Base-by-base conservation (phyloP, 2,888 invertebrate species). In the Cartodere bifasciata region DNA sequence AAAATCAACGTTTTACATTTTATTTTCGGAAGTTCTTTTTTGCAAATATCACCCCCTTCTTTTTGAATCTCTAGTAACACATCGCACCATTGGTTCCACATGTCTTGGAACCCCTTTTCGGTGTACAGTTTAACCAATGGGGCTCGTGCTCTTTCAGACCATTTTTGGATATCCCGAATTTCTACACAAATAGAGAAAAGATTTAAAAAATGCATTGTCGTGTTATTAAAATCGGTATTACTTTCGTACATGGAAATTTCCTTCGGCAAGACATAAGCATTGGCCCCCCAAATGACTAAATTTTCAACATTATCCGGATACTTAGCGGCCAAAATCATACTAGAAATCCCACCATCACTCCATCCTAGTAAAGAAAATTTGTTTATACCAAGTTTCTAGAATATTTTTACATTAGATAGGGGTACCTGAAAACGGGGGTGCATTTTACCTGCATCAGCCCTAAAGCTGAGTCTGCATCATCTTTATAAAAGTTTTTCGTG, bases 311-410 rank as follows among this genome's bases (percentile, higher is more conserved):
- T 58, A 1, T 73, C 62, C 1, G 79, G 73, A 56, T 78, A 68
- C 35, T 70, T 71, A 2, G 77, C 78, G 3, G 87, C 79, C n/a
- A 84, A 51, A 16, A 90, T 74, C 39, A 91, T 58, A 10, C 74
- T 75, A 1, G 81, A 72, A 23, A 76, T 79, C 2, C 85, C 91
- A 14, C 91, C 91, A 60, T 87, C 87, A 58, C 86, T 86, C 86
- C 90, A 91, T 1, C 91, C 91, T 33, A 90, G 49, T 6, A 88
- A 47, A 0, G 86, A 86, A 56, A 75, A 86, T 42, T 72, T 72
- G 0, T 67, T 50, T 23, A 77, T 64, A 2, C 74, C 70, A 5
- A 90, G 52, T 24, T 62, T 61, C 70, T 77, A 45, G 4, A 51
- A 52, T 34, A 30, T 27, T 23, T 17, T 20, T 7, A 2, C 12